Conservation (phyloP, 2,113 vertebrate species). For the Sigmodon hispidus region DNA sequence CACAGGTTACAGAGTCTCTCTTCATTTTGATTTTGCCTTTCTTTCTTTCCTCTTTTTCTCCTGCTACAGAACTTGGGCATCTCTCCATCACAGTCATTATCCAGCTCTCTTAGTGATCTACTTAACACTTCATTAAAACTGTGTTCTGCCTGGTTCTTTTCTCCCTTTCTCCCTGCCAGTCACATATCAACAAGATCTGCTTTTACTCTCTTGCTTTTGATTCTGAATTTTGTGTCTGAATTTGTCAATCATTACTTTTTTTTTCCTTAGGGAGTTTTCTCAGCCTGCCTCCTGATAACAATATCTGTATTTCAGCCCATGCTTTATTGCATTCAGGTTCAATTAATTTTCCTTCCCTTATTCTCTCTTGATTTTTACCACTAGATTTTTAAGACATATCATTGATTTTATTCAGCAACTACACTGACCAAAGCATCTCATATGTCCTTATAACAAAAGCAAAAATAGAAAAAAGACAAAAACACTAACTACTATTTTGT, state of each 20-base stretch:
- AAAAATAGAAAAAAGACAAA: not conserved
- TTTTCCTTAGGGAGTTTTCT: not conserved
- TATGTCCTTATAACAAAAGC: not conserved
- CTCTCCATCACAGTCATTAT: slow-evolving; percentile 62
- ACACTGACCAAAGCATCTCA: not conserved
- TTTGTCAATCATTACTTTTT: not conserved
- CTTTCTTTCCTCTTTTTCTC: not conserved
- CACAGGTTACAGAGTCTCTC: slow-evolving; percentile 60
- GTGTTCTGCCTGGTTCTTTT: not conserved
- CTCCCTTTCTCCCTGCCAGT: slow-evolving; percentile 36
- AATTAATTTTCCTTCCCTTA: not conserved
- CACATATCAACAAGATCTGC: slow-evolving; percentile 24
- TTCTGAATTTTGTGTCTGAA: not conserved
- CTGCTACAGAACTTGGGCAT: not conserved
- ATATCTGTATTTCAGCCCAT: not conserved
- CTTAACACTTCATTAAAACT: slow-evolving; percentile 75
- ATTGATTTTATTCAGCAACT: not conserved
- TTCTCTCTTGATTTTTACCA: not conserved
- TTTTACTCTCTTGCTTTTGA: not conserved
- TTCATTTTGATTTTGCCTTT: slow-evolving; percentile 46
- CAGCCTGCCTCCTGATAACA: fast-evolving
- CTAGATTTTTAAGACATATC: not conserved
- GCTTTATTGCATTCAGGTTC: not conserved
- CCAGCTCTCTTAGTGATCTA: slow-evolving; percentile 59
- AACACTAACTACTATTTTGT: not conserved